A percentile compares a stretch with the other conserved stretches of the same genome.
Evolutionary conservation across 2,113 vertebrate species (phyloP).

Genomic region (Coptodon bakossiorum): DNA sequence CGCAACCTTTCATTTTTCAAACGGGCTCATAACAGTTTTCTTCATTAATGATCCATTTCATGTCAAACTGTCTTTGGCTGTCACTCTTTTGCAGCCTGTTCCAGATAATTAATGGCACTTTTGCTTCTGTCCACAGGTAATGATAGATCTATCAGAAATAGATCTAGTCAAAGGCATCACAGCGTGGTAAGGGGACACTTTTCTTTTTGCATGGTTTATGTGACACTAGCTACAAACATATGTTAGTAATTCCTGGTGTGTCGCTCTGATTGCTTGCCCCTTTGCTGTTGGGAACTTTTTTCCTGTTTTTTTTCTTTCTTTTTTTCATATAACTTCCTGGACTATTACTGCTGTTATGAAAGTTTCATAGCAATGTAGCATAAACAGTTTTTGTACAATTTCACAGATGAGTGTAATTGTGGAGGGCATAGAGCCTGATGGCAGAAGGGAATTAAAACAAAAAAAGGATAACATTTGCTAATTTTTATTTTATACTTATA

Average conservation of each 20-base stretch:
- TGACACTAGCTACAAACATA: background rate
- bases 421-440: background rate
- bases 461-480: background rate
- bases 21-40: background rate
- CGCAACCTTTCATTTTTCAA: background rate
- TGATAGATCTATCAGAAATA: constrained; percentile 81
- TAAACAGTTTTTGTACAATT: background rate
- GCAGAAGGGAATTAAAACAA: background rate
- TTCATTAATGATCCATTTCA: background rate
- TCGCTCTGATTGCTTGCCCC: background rate
- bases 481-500: background rate
- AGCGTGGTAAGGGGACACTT: constrained; percentile 74
- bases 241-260: background rate
- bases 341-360: background rate
- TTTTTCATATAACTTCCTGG: accelerated
- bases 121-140: constrained; percentile 67
- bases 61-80: background rate
- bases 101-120: accelerated
- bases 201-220: background rate
- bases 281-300: background rate
- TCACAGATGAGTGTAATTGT: background rate
- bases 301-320: background rate
- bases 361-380: background rate
- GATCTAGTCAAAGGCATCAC: constrained; percentile 81
- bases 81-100: background rate